Evolutionary conservation across 2,113 vertebrate species (phyloP).

Genomic region (Anarrhichthys ocellatus): DNA sequence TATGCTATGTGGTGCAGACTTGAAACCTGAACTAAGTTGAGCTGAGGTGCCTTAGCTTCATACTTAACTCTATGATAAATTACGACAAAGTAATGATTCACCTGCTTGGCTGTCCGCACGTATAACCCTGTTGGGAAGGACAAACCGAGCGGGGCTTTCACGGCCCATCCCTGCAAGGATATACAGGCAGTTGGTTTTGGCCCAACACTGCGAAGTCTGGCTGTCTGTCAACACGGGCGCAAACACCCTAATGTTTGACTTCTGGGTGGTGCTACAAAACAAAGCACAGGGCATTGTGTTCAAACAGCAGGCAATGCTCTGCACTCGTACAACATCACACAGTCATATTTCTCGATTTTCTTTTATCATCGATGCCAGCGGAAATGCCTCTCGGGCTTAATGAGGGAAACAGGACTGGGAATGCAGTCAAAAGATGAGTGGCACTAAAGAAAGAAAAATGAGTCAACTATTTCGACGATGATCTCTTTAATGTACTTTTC

Average conservation of each 20-base stretch:
- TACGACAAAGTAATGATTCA: constrained; percentile 19
- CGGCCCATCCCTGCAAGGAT: constrained; percentile 47
- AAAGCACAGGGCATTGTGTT: constrained; percentile 68
- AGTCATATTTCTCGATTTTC: constrained; percentile 35
- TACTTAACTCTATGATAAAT: constrained; percentile 30
- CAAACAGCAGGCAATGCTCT: constrained; percentile 54
- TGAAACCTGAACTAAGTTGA: constrained; percentile 18
- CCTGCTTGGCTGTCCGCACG: not conserved
- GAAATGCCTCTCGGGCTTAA: constrained; percentile 44
- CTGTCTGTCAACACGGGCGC: constrained; percentile 59
- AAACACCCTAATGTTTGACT: constrained; percentile 73
- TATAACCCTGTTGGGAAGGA: constrained; percentile 38
- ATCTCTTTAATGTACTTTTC: constrained; percentile 23
- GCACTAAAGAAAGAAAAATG: constrained; percentile 41
- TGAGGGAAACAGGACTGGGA: constrained; percentile 43
- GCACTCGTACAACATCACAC: constrained; percentile 27
- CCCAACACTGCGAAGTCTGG: constrained; percentile 44
- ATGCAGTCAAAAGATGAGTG: constrained; percentile 54
- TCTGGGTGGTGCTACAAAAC: constrained; percentile 69
- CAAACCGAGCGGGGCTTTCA: constrained; percentile 38
- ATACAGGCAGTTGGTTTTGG: constrained; percentile 69
- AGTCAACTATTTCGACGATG: constrained; percentile 35
- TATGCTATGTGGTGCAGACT: constrained; percentile 10
- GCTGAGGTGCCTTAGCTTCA: not conserved
- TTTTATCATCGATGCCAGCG: constrained; percentile 31